Evolutionary conservation across 2,888 invertebrate species (phyloP), one percentile per base, ranked within the genome.

Genomic region (Cacoxenus indagator): DNA sequence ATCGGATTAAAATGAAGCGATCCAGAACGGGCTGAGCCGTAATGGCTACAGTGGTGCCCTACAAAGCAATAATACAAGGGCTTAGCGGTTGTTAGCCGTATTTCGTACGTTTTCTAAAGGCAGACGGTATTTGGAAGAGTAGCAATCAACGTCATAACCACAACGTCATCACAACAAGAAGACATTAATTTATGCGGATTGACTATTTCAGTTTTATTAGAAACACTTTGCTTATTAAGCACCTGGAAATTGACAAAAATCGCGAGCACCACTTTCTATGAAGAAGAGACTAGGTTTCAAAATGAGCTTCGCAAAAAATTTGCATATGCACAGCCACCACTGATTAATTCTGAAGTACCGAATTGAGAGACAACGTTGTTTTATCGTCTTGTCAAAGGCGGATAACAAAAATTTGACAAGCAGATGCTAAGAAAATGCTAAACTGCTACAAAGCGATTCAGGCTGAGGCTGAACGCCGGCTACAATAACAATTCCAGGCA

Each of bases 11-110:
- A 62, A 26, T 45, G 11, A n/a, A n/a, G 37, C 37, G 14, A 37
- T n/a, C n/a, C n/a, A n/a, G n/a, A n/a, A n/a, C n/a, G n/a, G n/a
- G n/a, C n/a, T n/a, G n/a, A n/a, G n/a, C n/a, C n/a, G n/a, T n/a
- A n/a, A n/a, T n/a, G n/a, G n/a, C n/a, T n/a, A n/a, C n/a, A n/a
- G n/a, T n/a, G n/a, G n/a, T n/a, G n/a, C n/a, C n/a, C n/a, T 70
- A 71, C 78, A 82, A 79, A 78, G 77, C 78, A 69, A 82, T 74
- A 74, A 71, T 29, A 77, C 73, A 80, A 84, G 80, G 80, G 70
- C 76, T 79, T 71, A 65, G 76, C 81, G 84, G 77, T 78, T 81
- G 72, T 83, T 81, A 81, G 71, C 70, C 81, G 83, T 75, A 78
- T 48, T 48, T 48, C 17, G 48, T 19, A 17, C 48, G 48, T n/a